These are phyloP conservation scores for Ictalurus punctatus DNA, from an alignment of 2,113 vertebrate genomes.

Conservation along the genomic window DNA sequence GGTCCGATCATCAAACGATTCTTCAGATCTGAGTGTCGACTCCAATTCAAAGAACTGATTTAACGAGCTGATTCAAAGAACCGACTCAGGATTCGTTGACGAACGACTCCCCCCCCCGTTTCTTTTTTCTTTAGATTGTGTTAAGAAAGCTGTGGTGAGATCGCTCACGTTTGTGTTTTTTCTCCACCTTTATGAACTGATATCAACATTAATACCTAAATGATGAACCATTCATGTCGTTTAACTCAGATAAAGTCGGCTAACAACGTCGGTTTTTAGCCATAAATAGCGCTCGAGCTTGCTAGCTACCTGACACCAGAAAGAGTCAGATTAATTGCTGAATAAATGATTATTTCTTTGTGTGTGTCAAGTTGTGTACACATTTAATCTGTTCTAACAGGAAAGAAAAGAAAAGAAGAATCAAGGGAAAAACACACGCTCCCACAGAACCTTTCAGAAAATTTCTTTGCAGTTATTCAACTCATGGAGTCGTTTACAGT, in stretches of 20 bases:
- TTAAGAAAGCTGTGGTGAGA: neutral
- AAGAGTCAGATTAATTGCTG: neutral
- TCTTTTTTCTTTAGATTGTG: neutral
- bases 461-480: no score
- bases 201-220: neutral
- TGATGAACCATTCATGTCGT: neutral
- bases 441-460: no score
- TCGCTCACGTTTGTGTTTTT: neutral
- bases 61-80: neutral
- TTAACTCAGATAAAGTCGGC: neutral
- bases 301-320: neutral
- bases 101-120: neutral
- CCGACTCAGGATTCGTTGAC: neutral
- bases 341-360: neutral
- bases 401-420: neutral
- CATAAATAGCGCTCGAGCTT: neutral
- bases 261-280: neutral
- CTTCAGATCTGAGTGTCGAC: neutral
- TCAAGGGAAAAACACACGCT: neutral
- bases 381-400: neutral
- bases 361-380: neutral
- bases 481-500: no score
- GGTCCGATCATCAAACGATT: neutral
- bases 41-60: neutral
- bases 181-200: neutral